phyloP scores from a whole-genome alignment of 2,797 vertebrate species.

The Tachyglossus aculeatus region DNA sequence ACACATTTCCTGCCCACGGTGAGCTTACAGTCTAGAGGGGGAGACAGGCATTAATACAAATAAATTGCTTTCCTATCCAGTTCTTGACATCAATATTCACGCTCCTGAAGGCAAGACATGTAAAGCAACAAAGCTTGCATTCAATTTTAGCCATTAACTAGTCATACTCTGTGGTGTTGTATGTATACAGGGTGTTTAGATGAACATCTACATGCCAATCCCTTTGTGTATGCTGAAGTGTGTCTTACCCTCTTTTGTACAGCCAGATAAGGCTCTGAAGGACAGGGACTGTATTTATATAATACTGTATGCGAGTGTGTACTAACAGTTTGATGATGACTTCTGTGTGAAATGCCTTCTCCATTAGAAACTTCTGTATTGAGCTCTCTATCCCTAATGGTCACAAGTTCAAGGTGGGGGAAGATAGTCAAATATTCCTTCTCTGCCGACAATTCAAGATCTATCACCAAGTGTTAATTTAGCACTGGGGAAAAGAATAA shows the following conservation, averaged over 20 bases:
- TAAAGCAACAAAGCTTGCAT: no score
- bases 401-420: background rate
- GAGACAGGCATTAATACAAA: background rate
- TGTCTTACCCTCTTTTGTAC: slow-evolving; percentile 65
- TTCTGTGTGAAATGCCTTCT: slow-evolving; percentile 38
- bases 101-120: no score
- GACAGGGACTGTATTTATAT: slow-evolving; percentile 64
- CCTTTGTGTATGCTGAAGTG: slow-evolving; percentile 61
- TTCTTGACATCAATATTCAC: no score
- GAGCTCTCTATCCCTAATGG: background rate
- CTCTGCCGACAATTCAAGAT: background rate
- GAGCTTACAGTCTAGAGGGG: slow-evolving; percentile 1
- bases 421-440: background rate
- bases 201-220: slow-evolving; percentile 38
- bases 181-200: background rate
- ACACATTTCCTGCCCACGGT: background rate
- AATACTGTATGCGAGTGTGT: slow-evolving; percentile 60
- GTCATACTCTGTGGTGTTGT: background rate
- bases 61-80: slow-evolving; percentile 21
- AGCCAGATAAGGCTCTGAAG: slow-evolving; percentile 65
- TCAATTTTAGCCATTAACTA: no score
- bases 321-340: slow-evolving; percentile 32
- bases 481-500: background rate
- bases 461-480: background rate
- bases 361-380: background rate